These are phyloP conservation scores for Clarias pachynema DNA, from an alignment of 2,797 vertebrate species.

Conservation along the genomic window DNA sequence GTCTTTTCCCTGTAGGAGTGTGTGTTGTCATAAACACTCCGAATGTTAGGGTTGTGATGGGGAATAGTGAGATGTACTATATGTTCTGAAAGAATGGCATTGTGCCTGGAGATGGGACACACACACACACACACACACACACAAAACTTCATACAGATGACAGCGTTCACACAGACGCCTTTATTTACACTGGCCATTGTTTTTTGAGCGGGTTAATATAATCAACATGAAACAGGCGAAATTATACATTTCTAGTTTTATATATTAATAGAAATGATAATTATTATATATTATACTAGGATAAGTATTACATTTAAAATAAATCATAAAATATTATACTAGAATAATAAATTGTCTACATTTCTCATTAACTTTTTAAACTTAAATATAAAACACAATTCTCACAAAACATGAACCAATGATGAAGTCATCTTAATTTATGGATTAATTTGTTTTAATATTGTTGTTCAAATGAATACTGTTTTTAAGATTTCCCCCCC, in stretches of 20 bases:
- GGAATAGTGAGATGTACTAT: background rate
- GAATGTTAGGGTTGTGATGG: background rate
- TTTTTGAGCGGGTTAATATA: background rate
- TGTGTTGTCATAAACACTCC: background rate
- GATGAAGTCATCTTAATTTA: background rate
- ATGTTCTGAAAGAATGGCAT: background rate
- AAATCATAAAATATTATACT: background rate
- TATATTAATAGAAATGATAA: no score
- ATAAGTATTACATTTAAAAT: no score
- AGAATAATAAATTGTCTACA: background rate
- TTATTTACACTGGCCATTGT: background rate
- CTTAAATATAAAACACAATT: background rate
- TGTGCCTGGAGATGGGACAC: background rate
- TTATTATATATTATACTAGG: no score
- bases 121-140: background rate
- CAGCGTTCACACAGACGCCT: background rate
- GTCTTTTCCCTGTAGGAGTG: background rate
- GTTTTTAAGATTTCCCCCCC: background rate
- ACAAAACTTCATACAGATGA: background rate
- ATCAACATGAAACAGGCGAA: background rate
- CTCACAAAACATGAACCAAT: background rate
- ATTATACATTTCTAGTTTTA: background rate
- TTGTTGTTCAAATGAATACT: background rate
- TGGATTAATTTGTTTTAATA: background rate
- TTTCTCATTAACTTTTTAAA: background rate